Percentiles rank a stretch among this genome's conserved stretches.
Evolutionary conservation across 2,888 invertebrate species (phyloP).

Genomic region (Cheilosia grossa): DNA sequence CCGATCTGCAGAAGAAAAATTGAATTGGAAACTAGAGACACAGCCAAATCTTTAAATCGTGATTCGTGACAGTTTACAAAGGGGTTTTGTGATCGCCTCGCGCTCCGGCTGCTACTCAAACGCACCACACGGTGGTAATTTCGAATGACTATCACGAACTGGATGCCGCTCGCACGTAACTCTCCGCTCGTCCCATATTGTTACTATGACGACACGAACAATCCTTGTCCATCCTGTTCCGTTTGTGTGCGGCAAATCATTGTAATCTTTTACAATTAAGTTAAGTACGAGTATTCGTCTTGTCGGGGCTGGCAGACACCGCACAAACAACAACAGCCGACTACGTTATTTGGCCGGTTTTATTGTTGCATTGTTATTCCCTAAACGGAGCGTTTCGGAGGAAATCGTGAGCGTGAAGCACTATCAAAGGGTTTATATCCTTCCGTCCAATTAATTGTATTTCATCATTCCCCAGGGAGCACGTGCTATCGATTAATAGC

Average conservation of each 20-base stretch:
- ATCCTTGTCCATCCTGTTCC: slow-evolving; percentile 66
- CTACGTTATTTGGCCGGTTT: slow-evolving; percentile 1
- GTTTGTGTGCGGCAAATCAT: slow-evolving; percentile 24
- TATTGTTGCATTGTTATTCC: slow-evolving; percentile 35
- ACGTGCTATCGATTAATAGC: slow-evolving; percentile 68
- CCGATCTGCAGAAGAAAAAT: slow-evolving; percentile 12
- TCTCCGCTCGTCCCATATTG: slow-evolving; percentile 6
- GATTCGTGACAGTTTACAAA: slow-evolving; percentile 71
- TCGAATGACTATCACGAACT: slow-evolving; percentile 67
- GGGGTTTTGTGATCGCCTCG: slow-evolving; percentile 54
- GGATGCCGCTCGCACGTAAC: slow-evolving; percentile 38
- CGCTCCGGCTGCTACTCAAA: slow-evolving; percentile 53
- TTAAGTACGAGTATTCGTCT: slow-evolving; percentile 46
- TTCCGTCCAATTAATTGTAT: slow-evolving; percentile 45
- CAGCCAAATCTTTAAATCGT: slow-evolving; percentile 64
- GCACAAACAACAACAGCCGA: background rate
- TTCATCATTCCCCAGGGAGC: slow-evolving; percentile 33
- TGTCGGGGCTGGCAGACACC: background rate
- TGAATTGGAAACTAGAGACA: slow-evolving; percentile 43
- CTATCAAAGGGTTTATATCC: slow-evolving; percentile 7
- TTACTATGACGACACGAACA: slow-evolving; percentile 34
- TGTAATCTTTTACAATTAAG: slow-evolving; percentile 45
- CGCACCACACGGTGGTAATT: slow-evolving; percentile 46
- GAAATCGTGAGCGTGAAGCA: slow-evolving; percentile 41
- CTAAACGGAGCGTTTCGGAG: slow-evolving; percentile 18